Percentiles rank a stretch among this genome's conserved stretches.
These are phyloP conservation scores for Drosophila repletoides DNA, from an alignment of 1,140 invertebrate species.

Conservation along the genomic window DNA sequence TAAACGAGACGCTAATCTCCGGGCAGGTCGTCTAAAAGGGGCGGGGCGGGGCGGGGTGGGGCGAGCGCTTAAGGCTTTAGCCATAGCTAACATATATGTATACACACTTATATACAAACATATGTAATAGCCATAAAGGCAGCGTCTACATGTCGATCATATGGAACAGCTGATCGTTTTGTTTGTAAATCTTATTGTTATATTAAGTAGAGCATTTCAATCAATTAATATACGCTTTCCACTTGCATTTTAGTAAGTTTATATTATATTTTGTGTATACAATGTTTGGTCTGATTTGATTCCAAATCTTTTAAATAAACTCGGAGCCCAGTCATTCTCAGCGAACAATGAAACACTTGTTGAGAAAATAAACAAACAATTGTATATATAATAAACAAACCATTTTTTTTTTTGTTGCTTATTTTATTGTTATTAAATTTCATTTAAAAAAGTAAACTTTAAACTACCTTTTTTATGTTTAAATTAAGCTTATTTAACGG, in stretches of 20 bases:
- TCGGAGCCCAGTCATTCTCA: too few species aligned
- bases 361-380: too few species aligned
- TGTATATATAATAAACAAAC: too few species aligned
- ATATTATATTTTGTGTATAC: not conserved
- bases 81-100: too few species aligned
- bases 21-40: not conserved
- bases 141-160: not conserved
- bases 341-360: too few species aligned
- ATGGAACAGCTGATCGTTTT: not conserved
- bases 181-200: constrained; percentile 1
- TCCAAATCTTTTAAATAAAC: too few species aligned
- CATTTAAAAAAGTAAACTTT: too few species aligned
- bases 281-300: not conserved
- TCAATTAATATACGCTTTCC: constrained; percentile 7
- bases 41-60: not conserved
- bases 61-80: not conserved
- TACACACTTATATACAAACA: too few species aligned
- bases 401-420: too few species aligned
- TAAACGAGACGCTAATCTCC: constrained; percentile 27
- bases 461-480: too few species aligned
- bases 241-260: not conserved
- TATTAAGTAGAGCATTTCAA: constrained; percentile 12
- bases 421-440: too few species aligned
- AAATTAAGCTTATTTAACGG: too few species aligned
- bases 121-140: not conserved